phyloP scores from a whole-genome alignment of 2,113 vertebrate genomes.

The Pterocles orientalis region DNA sequence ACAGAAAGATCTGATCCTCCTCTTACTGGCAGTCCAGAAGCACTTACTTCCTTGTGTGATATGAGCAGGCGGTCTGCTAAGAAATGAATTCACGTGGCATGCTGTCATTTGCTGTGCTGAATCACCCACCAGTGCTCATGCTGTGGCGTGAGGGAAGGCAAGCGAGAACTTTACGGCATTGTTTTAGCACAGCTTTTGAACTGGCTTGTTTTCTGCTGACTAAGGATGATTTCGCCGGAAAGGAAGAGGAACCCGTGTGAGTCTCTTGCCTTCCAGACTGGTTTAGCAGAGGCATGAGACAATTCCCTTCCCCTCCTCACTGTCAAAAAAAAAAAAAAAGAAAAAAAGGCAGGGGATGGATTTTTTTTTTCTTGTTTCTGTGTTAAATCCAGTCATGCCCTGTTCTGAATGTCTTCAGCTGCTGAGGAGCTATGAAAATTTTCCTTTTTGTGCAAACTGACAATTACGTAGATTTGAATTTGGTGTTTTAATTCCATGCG shows the following conservation, averaged over 20 bases:
- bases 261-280: background rate
- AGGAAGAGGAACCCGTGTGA: background rate
- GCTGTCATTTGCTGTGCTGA: background rate
- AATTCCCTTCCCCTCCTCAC: background rate
- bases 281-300: background rate
- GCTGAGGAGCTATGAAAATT: background rate
- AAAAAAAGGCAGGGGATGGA: background rate
- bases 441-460: background rate
- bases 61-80: background rate
- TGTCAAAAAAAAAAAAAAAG: background rate
- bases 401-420: background rate
- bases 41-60: background rate
- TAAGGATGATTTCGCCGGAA: background rate
- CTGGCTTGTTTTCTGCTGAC: background rate
- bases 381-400: background rate
- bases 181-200: background rate
- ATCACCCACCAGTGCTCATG: fast-evolving
- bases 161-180: fast-evolving
- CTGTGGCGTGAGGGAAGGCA: background rate
- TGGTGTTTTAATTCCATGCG: background rate
- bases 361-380: background rate
- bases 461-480: too few relatives aligned
- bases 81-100: fast-evolving
- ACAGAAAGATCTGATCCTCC: fast-evolving
- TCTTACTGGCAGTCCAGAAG: background rate